Evolutionary conservation across 2,797 vertebrate species (phyloP), one percentile per base, ranked within the genome.

Genomic region (Myotis planiceps): DNA sequence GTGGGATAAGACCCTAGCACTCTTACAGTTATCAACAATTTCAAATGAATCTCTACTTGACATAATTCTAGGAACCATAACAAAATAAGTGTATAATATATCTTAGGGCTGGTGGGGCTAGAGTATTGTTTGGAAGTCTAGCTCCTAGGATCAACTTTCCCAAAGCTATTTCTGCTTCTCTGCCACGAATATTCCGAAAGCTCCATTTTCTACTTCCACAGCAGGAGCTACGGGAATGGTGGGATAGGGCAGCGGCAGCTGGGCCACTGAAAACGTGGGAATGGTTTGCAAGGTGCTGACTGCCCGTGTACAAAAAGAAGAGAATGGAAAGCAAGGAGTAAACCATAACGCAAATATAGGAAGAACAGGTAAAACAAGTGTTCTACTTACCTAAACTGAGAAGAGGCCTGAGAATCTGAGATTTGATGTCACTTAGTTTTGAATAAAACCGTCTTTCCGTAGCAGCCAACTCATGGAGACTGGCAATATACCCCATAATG

Each of bases 401-500:
- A 96, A 99, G 99, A 84, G 99, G 99, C 97, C 99, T 99, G 27
- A 99, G 98, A 75, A 99, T 98, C 96, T 99, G 99, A 32, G 98
- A 99, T 98, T 99, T 99, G 96, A 99, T 96, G 96, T 98, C 98
- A 6, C 99, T 99, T 96, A 99, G 98, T 97, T 98, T 99, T 98
- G 98, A 99, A 98, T 99, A 99, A 98, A 99, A 99, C 96, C 98
- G 99, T 97, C 99, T 99, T 98, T 99, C 99, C 0, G 99, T 99
- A 7, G 99, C 98, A 1, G 99, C 99, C 97, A 99, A 98, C 97
- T 99, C 99, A 14, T 99, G 99, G 63, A 99, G 99, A 98, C 99
- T 99, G 97, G 99, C 99, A 63, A 99, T 99, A 97, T 99, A 99
- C 88, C 99, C 99, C 99, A 99, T 99, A 91, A 99, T 98, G 10